These are phyloP conservation scores for Eumacrocentrus americanus DNA, from an alignment of 2,888 invertebrate genomes.

Conservation along the genomic window DNA sequence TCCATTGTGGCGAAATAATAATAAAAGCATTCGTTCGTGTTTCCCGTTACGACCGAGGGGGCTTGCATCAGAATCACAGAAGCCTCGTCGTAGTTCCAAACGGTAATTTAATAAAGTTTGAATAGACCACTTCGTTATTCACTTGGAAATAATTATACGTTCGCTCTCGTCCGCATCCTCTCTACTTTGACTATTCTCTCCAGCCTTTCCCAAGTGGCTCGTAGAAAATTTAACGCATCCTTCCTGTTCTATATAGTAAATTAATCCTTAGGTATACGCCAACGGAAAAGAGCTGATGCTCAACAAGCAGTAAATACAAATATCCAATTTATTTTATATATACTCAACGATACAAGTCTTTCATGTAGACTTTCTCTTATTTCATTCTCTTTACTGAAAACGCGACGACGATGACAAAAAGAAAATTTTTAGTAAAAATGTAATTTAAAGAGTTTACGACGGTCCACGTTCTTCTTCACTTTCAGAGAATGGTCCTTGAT, in stretches of 20 bases:
- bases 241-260: neutral
- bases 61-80: slow-evolving; percentile 27
- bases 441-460: slow-evolving; percentile 31
- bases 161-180: slow-evolving; percentile 1
- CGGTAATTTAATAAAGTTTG: slow-evolving; percentile 25
- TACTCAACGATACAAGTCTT: neutral
- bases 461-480: slow-evolving; percentile 58
- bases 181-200: slow-evolving; percentile 5
- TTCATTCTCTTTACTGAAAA: neutral
- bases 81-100: slow-evolving; percentile 16
- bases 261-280: neutral
- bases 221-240: slow-evolving; percentile 16
- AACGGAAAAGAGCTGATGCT: neutral
- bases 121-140: slow-evolving; percentile 28
- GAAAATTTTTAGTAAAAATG: slow-evolving; percentile 9
- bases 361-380: neutral
- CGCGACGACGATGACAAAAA: neutral
- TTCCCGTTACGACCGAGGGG: neutral
- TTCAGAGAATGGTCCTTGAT: slow-evolving; percentile 52
- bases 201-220: neutral
- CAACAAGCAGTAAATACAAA: neutral
- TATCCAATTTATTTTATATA: neutral
- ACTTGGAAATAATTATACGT: slow-evolving; percentile 25
- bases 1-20: no score
- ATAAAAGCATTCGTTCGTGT: no score